These are phyloP conservation scores for Sorex fumeus DNA, from an alignment of 2,113 vertebrate genomes.

Conservation along the genomic window DNA sequence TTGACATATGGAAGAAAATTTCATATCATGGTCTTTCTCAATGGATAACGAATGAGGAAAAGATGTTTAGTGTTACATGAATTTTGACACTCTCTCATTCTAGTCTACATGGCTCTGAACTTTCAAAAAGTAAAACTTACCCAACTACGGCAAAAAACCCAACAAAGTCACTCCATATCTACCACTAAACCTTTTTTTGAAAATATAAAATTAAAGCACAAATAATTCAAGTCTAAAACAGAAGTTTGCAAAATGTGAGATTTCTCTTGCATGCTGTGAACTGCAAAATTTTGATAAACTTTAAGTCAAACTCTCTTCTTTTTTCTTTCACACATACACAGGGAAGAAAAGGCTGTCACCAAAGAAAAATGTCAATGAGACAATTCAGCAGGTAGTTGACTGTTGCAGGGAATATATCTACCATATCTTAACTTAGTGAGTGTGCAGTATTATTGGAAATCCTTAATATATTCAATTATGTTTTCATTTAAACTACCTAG, in stretches of 20 bases:
- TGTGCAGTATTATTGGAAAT: background rate
- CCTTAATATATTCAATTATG: background rate
- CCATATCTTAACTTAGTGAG: fast-evolving
- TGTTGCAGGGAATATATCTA: background rate
- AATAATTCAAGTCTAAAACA: conserved; percentile 20
- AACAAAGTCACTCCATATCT: background rate
- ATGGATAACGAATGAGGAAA: background rate
- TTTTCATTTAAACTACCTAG: conserved; percentile 30
- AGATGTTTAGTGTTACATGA: background rate
- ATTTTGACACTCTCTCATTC: conserved; percentile 32
- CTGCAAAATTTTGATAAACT: background rate
- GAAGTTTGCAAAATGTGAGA: background rate
- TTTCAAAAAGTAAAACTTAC: background rate
- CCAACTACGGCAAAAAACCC: background rate
- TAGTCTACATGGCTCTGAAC: background rate
- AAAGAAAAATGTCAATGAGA: background rate
- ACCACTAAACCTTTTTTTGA: background rate
- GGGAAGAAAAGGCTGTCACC: background rate
- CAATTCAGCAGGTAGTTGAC: background rate
- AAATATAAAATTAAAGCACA: background rate
- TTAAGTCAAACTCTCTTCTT: background rate
- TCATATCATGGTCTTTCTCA: background rate
- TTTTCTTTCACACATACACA: background rate
- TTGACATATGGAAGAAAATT: background rate
- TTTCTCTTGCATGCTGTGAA: background rate